Base-by-base conservation (phyloP, 2,113 vertebrate species). In the Nesoenas mayeri region DNA sequence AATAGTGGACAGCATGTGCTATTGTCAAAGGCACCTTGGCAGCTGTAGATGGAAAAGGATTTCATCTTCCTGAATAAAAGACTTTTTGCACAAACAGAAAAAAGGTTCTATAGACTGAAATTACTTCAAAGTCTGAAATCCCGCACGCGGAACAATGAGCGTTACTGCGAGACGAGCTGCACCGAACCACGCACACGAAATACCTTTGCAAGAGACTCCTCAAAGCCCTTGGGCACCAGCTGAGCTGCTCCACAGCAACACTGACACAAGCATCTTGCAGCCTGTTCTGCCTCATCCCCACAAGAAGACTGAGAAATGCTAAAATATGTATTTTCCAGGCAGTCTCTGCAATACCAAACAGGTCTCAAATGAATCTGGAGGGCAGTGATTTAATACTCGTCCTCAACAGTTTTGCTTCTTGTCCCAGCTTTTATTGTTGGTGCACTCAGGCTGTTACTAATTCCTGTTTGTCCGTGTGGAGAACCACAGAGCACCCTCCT, bases 61-160 rank as follows among this genome's bases (percentile, higher is more conserved):
- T 88, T 65, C 1, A 73, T 66, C 79, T 73, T 61, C 36, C 57
- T 12, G 58, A 75, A 85, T 28, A 86, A 83, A 86, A 66, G 77
- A 24, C 57, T 64, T 69, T 32, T 42, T 85, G 54, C 75, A 69
- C 38, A 53, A 73, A 12, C 4, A 64, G 84, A 67, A 78, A 16
- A 66, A 65, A 65, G 36, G n/a, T 29, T 57, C 44, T 54, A 0
- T 3, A n/a, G 31, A 26, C n/a, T 29, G 10, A 50, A 75, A 54
- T 54, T 7, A 29, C 66, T 72, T 79, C 75, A 40, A 34, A 93
- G 87, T 14, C 69, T 18, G 32, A 73, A 74, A 87, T 84, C 32
- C 47, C 19, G 13, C 53, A 6, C 4, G 1, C 3, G 38, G 91
- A 80, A 64, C 32, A 32, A 20, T 0, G 47, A 5, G 26, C 0